Conservation (phyloP, 2,113 vertebrate species). For the Lipotes vexillifer region DNA sequence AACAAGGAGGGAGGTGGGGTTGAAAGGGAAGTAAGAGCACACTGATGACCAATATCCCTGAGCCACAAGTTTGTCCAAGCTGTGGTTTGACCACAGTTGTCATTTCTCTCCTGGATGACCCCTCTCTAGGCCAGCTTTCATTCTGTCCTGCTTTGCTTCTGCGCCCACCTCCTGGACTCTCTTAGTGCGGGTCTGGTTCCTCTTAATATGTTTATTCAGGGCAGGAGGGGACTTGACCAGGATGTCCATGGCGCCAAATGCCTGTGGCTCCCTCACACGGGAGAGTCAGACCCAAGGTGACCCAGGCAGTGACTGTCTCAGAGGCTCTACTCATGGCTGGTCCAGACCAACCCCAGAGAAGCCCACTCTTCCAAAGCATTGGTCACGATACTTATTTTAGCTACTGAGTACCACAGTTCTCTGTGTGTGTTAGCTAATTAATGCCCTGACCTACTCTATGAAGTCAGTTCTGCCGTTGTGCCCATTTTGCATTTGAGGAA, state of each 20-base stretch:
- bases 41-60: neutral
- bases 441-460: neutral
- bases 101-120: neutral
- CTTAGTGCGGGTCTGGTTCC: neutral
- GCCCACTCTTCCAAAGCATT: neutral
- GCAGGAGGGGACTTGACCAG: neutral
- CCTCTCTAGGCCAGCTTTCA: neutral
- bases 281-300: neutral
- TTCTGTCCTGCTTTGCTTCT: neutral
- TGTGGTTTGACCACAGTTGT: neutral
- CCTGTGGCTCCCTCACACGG: neutral
- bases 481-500: neutral
- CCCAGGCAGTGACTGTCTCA: neutral
- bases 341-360: neutral
- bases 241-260: neutral
- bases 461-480: neutral
- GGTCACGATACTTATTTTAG: neutral
- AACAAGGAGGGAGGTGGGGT: neutral
- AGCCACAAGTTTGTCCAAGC: neutral
- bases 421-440: neutral
- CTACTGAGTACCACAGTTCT: neutral
- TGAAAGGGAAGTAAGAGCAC: neutral
- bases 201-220: neutral
- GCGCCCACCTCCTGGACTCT: neutral
- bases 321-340: neutral